These are phyloP conservation scores for Brachionus calyciflorus DNA, from an alignment of 1,140 invertebrate genomes.

Conservation along the genomic window DNA sequence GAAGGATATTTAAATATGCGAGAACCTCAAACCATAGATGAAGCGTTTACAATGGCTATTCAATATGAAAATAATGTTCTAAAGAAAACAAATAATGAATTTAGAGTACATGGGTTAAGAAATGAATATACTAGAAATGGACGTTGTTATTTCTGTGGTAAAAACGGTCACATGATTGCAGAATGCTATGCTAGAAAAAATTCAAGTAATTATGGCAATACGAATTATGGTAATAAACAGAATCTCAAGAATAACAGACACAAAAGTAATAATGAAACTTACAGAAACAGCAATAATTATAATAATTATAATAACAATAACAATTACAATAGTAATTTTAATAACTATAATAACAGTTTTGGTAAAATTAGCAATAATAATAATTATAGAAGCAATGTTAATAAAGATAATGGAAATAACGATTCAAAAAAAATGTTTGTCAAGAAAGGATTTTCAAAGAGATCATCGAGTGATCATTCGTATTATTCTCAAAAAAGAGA, in stretches of 20 bases:
- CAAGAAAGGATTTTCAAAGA: neutral
- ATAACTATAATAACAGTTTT: no score
- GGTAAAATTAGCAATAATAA: no score
- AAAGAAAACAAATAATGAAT: neutral
- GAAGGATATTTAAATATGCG: constrained; percentile 21
- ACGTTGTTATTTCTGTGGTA: neutral
- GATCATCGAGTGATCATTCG: neutral
- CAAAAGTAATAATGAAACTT: neutral
- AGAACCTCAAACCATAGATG: neutral
- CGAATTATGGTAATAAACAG: neutral
- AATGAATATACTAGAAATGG: neutral
- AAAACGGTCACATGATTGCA: neutral
- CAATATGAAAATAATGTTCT: no score
- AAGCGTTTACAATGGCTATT: constrained; percentile 1
- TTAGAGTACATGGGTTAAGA: neutral
- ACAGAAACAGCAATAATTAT: no score
- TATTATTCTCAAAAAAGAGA: neutral
- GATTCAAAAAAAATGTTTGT: no score
- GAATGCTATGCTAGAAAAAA: neutral
- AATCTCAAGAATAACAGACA: neutral
- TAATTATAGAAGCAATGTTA: no score
- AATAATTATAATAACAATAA: no score
- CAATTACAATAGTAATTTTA: no score
- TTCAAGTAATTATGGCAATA: neutral
- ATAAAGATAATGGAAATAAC: no score